Evolutionary conservation across 2,888 invertebrate species (phyloP).

Genomic region (Mechanitis messenoides): DNA sequence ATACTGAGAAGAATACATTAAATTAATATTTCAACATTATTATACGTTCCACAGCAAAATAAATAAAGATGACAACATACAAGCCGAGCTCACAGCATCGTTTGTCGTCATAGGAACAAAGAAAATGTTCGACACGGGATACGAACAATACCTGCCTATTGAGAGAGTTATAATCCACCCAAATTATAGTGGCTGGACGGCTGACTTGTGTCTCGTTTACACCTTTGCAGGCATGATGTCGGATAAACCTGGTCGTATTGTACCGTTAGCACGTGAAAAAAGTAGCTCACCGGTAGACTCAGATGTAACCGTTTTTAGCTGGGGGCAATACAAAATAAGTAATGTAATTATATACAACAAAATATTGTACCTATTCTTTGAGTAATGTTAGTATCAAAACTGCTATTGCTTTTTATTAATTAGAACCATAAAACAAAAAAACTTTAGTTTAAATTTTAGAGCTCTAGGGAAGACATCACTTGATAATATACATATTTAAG

Average conservation of each 20-base stretch:
- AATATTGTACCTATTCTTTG: background rate
- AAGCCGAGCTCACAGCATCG: constrained; percentile 50
- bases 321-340: constrained; percentile 28
- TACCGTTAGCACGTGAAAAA: constrained; percentile 42
- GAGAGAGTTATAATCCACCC: constrained; percentile 52
- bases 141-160: constrained; percentile 58
- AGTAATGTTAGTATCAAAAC: background rate
- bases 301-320: constrained; percentile 50
- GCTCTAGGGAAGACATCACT: no score
- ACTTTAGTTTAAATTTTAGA: no score
- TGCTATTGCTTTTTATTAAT: no score
- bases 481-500: no score
- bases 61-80: constrained; percentile 16
- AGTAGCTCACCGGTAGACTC: constrained; percentile 39
- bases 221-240: constrained; percentile 55
- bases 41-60: constrained; percentile 27
- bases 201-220: constrained; percentile 49
- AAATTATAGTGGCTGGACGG: constrained; percentile 43
- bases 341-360: background rate
- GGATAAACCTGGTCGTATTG: constrained; percentile 46
- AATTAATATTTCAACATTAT: constrained; percentile 12
- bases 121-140: constrained; percentile 50
- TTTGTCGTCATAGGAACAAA: constrained; percentile 56
- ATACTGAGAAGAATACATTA: no score
- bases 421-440: no score